Evolutionary conservation across 2,888 invertebrate genomes (phyloP).

Genomic region (Clistopyga incitator): DNA sequence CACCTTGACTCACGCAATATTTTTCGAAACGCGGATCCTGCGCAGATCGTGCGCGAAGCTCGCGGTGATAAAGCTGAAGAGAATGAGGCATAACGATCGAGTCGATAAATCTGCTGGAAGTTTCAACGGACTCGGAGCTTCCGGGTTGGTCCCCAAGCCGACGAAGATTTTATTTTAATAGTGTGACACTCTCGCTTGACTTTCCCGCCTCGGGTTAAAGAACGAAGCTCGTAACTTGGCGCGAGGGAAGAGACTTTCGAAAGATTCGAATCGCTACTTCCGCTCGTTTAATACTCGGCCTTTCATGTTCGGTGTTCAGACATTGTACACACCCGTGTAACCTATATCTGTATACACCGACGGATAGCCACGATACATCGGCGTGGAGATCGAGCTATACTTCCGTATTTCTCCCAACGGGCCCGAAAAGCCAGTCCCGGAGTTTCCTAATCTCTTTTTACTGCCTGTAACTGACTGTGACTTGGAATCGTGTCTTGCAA

Average conservation of each 20-base stretch:
- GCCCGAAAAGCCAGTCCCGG: conserved; percentile 70
- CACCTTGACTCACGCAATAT: background rate
- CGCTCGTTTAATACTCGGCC: conserved; percentile 41
- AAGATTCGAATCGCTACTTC: conserved; percentile 46
- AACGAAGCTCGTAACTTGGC: conserved; percentile 10
- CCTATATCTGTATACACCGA: background rate
- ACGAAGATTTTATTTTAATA: conserved; percentile 28
- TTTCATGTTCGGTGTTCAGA: conserved; percentile 43
- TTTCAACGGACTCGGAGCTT: background rate
- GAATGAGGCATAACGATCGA: conserved; percentile 26
- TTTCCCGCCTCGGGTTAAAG: background rate
- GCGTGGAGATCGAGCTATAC: conserved; percentile 56
- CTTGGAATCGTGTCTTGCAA: conserved; percentile 76
- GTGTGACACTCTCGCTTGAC: background rate
- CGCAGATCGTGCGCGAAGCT: background rate
- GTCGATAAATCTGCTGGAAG: conserved; percentile 2
- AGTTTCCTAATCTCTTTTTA: conserved; percentile 82
- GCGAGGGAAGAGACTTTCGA: conserved; percentile 30
- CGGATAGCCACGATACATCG: background rate
- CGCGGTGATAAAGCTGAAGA: background rate
- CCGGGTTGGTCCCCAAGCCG: background rate
- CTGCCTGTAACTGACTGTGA: conserved; percentile 80
- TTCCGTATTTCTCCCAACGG: conserved; percentile 69
- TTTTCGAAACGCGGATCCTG: background rate
- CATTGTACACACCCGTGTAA: conserved; percentile 16